Base-by-base conservation (phyloP, 2,797 vertebrate species). In the Rhadinocentrus ornatus region DNA sequence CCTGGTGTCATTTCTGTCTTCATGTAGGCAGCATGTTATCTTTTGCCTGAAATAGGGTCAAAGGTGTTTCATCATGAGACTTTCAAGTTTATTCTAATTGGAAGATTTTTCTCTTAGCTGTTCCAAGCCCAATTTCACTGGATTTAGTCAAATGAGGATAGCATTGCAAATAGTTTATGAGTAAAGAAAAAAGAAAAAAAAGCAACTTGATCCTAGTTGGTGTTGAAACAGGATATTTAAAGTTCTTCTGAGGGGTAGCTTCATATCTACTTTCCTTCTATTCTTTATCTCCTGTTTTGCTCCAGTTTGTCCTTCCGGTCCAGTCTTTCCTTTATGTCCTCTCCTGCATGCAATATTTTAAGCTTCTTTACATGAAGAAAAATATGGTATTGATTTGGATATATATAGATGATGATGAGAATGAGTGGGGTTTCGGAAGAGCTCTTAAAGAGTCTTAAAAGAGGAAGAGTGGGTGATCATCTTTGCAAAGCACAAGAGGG, bases 31-130 rank as follows among this genome's bases (percentile, higher is more conserved):
- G n/a, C n/a, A 1, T 37, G 61, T 78, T 78, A 73, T 86, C 68
- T 62, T 65, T 48, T 53, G 62, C 57, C 44, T 79, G 55, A 71
- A 81, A 84, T 62, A 73, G 73, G 71, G 80, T 83, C 86, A 76
- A 41, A n/a, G 3, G 31, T 37, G 54, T 82, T 86, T 79, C 68
- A 66, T 81, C 53, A 22, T 37, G 24, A 35, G 3, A 29, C 66
- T 79, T 82, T 84, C 5, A 73, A 72, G 50, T 74, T 50, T 0
- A 1, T 64, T 78, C 74, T 71, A 77, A 82, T 85, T 70, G 69
- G 29, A 16, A 65, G 29, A 55, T 59, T 64, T 69, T 58, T 11
- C 26, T 50, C 60, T 71, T 55, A 54, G 71, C 58, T 34, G 11
- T 53, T 29, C 22, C 7, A 74, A 69, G 67, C 52, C 73, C 0